These are phyloP conservation scores for Cherax quadricarinatus DNA, from an alignment of 1,140 invertebrate species.

Conservation along the genomic window DNA sequence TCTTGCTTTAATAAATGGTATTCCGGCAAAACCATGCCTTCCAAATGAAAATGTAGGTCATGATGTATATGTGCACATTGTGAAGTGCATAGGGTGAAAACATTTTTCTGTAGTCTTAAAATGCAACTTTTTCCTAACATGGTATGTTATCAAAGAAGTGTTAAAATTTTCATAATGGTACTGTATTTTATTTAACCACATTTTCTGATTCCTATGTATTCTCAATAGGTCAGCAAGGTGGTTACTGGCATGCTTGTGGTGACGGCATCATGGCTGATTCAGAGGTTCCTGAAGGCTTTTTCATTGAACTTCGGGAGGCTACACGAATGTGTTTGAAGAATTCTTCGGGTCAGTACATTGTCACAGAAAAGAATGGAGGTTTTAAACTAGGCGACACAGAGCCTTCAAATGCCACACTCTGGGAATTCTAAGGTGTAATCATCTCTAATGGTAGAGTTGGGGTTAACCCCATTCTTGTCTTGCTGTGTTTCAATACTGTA, in stretches of 20 bases:
- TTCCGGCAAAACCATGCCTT: too few relatives aligned
- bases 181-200: too few relatives aligned
- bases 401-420: constrained; percentile 89
- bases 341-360: constrained; percentile 87
- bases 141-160: too few relatives aligned
- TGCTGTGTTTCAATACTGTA: not conserved
- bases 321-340: constrained; percentile 92
- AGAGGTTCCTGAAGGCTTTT: constrained; percentile 91
- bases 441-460: not conserved
- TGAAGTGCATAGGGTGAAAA: too few relatives aligned
- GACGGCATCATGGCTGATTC: constrained; percentile 92
- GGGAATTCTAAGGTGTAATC: constrained; percentile 88
- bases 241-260: constrained; percentile 93
- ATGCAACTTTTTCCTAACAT: too few relatives aligned
- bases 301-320: constrained; percentile 93
- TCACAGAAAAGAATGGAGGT: constrained; percentile 95
- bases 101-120: too few relatives aligned
- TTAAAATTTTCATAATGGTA: too few relatives aligned
- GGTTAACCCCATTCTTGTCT: not conserved
- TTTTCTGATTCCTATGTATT: too few relatives aligned
- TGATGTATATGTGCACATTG: too few relatives aligned
- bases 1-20: too few relatives aligned
- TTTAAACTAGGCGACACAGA: constrained; percentile 90
- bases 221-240: constrained; percentile 89
- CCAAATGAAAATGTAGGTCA: too few relatives aligned